Evolutionary conservation across 2,113 vertebrate species (phyloP).

Genomic region (Cricetomys ansorgei): DNA sequence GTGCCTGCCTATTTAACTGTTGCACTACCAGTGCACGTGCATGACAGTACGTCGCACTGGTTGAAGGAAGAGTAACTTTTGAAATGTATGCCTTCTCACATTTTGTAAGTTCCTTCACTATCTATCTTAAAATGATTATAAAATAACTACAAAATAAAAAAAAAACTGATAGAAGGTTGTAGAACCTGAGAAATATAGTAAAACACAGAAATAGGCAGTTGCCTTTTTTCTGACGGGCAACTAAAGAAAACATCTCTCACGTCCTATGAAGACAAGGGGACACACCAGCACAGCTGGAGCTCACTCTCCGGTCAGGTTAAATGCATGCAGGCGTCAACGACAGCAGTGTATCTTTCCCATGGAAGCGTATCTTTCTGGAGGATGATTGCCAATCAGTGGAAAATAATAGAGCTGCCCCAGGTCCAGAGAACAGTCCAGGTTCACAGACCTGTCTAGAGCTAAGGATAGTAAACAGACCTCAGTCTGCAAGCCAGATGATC

Average conservation of each 20-base stretch:
- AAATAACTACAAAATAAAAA: background rate
- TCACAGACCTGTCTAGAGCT: background rate
- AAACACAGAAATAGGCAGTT: constrained; percentile 13
- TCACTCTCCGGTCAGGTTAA: background rate
- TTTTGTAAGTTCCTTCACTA: background rate
- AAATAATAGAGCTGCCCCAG: background rate
- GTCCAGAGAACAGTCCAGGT: background rate
- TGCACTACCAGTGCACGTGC: background rate
- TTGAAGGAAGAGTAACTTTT: background rate
- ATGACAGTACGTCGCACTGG: background rate
- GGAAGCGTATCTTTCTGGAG: background rate
- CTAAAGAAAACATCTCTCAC: background rate
- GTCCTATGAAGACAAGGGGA: background rate
- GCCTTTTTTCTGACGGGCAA: background rate
- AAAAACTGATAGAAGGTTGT: background rate
- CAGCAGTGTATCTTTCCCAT: no score
- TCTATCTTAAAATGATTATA: constrained; percentile 13
- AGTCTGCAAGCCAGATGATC: background rate
- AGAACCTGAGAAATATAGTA: background rate
- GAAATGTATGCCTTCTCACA: background rate
- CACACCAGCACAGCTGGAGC: background rate
- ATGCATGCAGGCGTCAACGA: no score
- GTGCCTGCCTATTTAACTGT: background rate
- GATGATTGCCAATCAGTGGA: background rate
- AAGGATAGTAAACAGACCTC: constrained; percentile 23